Evolutionary conservation across 2,888 invertebrate genomes (phyloP), one percentile per base, ranked within the genome.

Genomic region (Microctonus aethiopoides): DNA sequence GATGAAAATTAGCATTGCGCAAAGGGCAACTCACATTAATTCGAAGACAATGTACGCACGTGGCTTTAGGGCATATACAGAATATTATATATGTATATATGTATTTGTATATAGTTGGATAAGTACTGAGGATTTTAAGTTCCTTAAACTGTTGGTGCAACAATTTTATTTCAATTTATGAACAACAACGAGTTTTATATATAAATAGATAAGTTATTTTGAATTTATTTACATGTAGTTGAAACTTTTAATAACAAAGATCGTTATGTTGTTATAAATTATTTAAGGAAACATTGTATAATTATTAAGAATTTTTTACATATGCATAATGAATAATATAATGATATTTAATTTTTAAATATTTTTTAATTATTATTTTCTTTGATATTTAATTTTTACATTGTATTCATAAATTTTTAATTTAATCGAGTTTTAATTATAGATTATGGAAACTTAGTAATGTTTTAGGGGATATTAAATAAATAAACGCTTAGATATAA

Each of bases 1-100:
- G 76, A 72, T 67, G 73, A 71, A 77, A 39, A 78, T 78, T 77
- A 78, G 73, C 72, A 75, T 77, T 46, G 46, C 16, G 16, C 60
- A 59, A 65, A 54, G 60, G 65, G 32, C 13, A 9, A 5, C 16
- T 62, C 41, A 65, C 26, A 39, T 67, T 68, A 63, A 72, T 63
- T 70, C 70, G 56, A 67, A 56, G 67, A 63, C 66, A 46, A 67
- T 67, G 67, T 70, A 67, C 60, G 39, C 69, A 69, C 69, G 69
- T 69, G 64, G 41, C 68, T 41, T 52, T 26, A 22, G 32, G 68
- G 24, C 52, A 54, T 36, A 65, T 7, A 46, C 46, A n/a, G n/a
- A n/a, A n/a, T n/a, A 6, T 46, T 46, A 46, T 46, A 29, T 29
- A 29, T 46, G 46, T 46, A 16, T 16, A 46, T 46, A n/a, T 46